These are phyloP conservation scores for Mohoua ochrocephala DNA, from an alignment of 2,113 vertebrate species.

Conservation along the genomic window DNA sequence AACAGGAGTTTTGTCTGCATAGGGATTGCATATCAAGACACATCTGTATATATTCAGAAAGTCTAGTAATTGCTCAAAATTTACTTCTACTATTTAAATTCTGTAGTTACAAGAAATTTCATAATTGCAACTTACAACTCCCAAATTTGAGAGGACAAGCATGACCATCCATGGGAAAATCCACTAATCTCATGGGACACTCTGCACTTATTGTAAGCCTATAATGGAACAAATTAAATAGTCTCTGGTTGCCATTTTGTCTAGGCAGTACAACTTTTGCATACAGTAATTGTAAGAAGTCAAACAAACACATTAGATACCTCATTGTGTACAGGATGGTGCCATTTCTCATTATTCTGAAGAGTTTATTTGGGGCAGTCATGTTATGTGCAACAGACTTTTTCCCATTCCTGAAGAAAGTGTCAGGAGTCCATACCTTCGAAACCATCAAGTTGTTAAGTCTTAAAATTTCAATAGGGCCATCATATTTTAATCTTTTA, in stretches of 20 bases:
- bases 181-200: conserved; percentile 97
- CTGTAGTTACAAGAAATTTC: conserved; percentile 59
- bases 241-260: conserved; percentile 50
- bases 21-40: not conserved
- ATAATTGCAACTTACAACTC: conserved; percentile 89
- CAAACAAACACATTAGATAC: conserved; percentile 64
- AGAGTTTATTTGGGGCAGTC: conserved; percentile 97
- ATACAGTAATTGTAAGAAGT: conserved; percentile 16
- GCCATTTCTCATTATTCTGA: conserved; percentile 98
- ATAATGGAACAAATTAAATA: conserved; percentile 67
- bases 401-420: conserved; percentile 98
- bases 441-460: conserved; percentile 99
- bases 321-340: conserved; percentile 99
- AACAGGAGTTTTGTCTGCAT: conserved; percentile 52
- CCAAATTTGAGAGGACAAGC: conserved; percentile 98
- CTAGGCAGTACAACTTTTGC: conserved; percentile 43
- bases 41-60: not conserved
- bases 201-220: conserved; percentile 97
- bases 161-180: conserved; percentile 99
- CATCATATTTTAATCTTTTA: conserved; percentile 89
- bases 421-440: conserved; percentile 99
- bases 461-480: conserved; percentile 93
- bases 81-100: conserved; percentile 45
- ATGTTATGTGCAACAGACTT: conserved; percentile 97
- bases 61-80: conserved; percentile 1